Percentiles rank a stretch among this genome's conserved stretches.
These are phyloP conservation scores for Anthopleura xanthogrammica DNA, from an alignment of 92 coral and sea anemone genomes.

Conservation along the genomic window DNA sequence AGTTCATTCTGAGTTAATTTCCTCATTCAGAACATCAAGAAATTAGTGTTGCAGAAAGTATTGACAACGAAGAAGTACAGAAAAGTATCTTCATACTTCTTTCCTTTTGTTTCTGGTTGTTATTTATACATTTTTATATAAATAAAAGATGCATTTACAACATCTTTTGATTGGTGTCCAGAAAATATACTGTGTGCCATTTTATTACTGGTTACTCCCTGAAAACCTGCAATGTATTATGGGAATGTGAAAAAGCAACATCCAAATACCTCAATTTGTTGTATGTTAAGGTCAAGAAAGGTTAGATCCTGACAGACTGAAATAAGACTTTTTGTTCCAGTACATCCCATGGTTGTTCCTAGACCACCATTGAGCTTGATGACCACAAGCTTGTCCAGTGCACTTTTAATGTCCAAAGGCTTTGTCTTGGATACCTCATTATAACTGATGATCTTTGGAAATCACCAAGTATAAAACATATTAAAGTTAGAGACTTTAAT, in stretches of 20 bases:
- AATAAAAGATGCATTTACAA: not conserved
- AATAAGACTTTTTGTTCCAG: conserved; percentile 90
- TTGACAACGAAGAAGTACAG: too few relatives aligned
- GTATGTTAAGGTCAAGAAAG: conserved; percentile 90
- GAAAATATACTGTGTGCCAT: not conserved
- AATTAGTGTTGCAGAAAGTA: too few relatives aligned
- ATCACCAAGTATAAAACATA: not conserved
- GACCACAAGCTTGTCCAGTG: conserved; percentile 86
- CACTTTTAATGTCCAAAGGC: conserved; percentile 48
- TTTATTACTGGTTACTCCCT: too few relatives aligned
- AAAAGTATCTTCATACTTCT: too few relatives aligned
- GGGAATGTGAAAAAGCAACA: too few relatives aligned
- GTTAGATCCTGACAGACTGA: conserved; percentile 89
- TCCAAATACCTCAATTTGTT: conserved; percentile 80
- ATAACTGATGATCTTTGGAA: conserved; percentile 64
- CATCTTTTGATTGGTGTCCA: not conserved
- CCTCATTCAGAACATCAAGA: too few relatives aligned
- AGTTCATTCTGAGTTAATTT: too few relatives aligned
- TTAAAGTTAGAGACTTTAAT: not conserved
- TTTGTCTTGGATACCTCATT: conserved; percentile 39
- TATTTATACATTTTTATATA: too few relatives aligned
- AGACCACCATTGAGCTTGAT: conserved; percentile 96
- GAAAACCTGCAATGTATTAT: too few relatives aligned
- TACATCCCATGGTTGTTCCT: conserved; percentile 97
- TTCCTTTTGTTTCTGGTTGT: too few relatives aligned